Evolutionary conservation across 1,140 invertebrate species (phyloP).

Genomic region (Temnothorax longispinosus): DNA sequence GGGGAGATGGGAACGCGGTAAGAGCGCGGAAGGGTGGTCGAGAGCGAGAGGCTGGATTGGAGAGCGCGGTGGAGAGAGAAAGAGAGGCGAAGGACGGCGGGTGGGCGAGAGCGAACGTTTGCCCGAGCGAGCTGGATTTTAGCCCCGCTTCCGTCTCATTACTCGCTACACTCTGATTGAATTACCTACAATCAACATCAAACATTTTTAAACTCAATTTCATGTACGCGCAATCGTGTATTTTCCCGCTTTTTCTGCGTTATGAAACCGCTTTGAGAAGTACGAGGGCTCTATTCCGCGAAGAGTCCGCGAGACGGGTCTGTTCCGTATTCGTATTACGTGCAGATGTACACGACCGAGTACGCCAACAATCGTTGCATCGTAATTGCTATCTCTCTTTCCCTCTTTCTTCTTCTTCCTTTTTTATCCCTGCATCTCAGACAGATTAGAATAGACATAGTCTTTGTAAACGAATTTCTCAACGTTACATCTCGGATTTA

Average conservation of each 20-base stretch:
- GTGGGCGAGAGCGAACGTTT: conserved; percentile 71
- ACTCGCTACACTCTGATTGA: conserved; percentile 79
- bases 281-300: conserved; percentile 58
- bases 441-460: conserved; percentile 33
- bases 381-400: conserved; percentile 59
- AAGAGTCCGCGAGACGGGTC: conserved; percentile 47
- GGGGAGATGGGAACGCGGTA: conserved; percentile 37
- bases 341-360: conserved; percentile 33
- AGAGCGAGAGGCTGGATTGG: conserved; percentile 32
- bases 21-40: conserved; percentile 29
- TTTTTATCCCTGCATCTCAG: not conserved
- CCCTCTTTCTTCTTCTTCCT: not conserved
- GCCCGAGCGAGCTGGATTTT: conserved; percentile 74
- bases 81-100: conserved; percentile 46
- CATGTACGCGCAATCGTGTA: conserved; percentile 73
- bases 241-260: conserved; percentile 71
- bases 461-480: conserved; percentile 13
- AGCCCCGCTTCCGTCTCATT: conserved; percentile 81
- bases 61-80: not conserved
- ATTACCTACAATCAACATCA: conserved; percentile 83
- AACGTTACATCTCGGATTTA: not conserved
- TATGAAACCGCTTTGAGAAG: conserved; percentile 70
- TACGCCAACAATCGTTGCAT: conserved; percentile 58
- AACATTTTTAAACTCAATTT: conserved; percentile 83
- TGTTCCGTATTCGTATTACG: conserved; percentile 65